These are phyloP conservation scores for Cataglyphis cursor DNA, from an alignment of 2,888 invertebrate species.

Conservation along the genomic window DNA sequence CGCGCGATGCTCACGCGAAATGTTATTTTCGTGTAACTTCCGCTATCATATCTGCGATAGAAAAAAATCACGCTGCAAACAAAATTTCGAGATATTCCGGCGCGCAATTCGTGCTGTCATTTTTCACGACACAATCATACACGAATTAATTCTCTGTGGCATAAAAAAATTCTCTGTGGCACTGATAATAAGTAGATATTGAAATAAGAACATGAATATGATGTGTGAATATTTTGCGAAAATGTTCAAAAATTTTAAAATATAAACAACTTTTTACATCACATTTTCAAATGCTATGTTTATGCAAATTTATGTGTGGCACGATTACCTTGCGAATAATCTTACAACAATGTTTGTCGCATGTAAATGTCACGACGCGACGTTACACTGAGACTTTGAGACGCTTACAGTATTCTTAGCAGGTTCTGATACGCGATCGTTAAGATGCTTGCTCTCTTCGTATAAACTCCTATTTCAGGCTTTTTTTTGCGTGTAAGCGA, in stretches of 20 bases:
- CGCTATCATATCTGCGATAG: slow-evolving; percentile 16
- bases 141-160: slow-evolving; percentile 25
- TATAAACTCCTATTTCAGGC: slow-evolving; percentile 31
- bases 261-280: slow-evolving; percentile 14
- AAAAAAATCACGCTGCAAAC: slow-evolving; percentile 6
- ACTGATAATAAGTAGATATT: not conserved
- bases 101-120: slow-evolving; percentile 32
- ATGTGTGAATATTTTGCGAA: not conserved
- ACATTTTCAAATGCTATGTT: not conserved
- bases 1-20: slow-evolving; percentile 9
- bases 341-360: not conserved
- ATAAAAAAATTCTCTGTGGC: not conserved
- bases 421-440: slow-evolving; percentile 42
- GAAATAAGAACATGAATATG: slow-evolving; percentile 6
- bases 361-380: slow-evolving; percentile 7
- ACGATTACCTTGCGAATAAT: slow-evolving; percentile 26
- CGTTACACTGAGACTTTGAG: slow-evolving; percentile 8
- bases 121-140: slow-evolving; percentile 16
- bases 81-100: not conserved
- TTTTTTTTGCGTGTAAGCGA: slow-evolving; percentile 33
- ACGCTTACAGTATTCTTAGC: slow-evolving; percentile 48
- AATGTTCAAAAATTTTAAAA: slow-evolving; percentile 7
- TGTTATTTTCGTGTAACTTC: slow-evolving; percentile 41
- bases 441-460: slow-evolving; percentile 37
- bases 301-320: not conserved